Evolutionary conservation across 37 sponge, comb jelly and placozoan species (phyloP), one percentile per base, ranked within the genome.

Genomic region (Sycon ciliatum): DNA sequence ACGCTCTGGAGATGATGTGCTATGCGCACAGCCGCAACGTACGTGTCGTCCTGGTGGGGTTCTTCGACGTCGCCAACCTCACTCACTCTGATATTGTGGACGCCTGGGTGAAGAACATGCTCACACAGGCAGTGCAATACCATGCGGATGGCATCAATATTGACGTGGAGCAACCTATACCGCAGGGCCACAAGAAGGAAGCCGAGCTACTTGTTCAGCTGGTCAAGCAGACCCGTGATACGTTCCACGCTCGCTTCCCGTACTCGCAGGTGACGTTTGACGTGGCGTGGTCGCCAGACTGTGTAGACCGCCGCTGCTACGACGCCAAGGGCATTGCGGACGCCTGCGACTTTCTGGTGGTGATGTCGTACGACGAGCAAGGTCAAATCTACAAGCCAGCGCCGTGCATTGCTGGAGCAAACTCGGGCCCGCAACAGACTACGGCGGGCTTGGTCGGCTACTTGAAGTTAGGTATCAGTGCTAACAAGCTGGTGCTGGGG

Each of bases 331-430:
- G 58, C 2, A 64, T 91, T 3, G 71, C 82, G 0, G 18, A 74
- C 7, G 63, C 30, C 13, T 54, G 64, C 0, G 92, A 91, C 39
- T 87, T 81, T 60, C 49, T 91, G 34, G 73, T 91, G 18, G 56
- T 91, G 5, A 91, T 87, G 92, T 66, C 92, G n/a, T 91, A 91
- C 62, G 88, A 91, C 42, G 87, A 91, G 37, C 75, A 75, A 6
- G 87, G 88, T 36, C 88, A 90, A 62, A 78, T 90, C 6, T 73
- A 42, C 24, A 16, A 27, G 20, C n/a, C n/a, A n/a, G 87, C 82
- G 1, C 73, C 77, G 5, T 91, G 92, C 62, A 54, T 78, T 11
- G 92, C 92, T 4, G 61, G 81, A 35, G 88, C 92, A 1, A 91
- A 91, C 56, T 87, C 88, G 28, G 79, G 79, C 7, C 57, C 64